phyloP scores from a whole-genome alignment of 2,113 vertebrate genomes.

The Trogon surrucura region DNA sequence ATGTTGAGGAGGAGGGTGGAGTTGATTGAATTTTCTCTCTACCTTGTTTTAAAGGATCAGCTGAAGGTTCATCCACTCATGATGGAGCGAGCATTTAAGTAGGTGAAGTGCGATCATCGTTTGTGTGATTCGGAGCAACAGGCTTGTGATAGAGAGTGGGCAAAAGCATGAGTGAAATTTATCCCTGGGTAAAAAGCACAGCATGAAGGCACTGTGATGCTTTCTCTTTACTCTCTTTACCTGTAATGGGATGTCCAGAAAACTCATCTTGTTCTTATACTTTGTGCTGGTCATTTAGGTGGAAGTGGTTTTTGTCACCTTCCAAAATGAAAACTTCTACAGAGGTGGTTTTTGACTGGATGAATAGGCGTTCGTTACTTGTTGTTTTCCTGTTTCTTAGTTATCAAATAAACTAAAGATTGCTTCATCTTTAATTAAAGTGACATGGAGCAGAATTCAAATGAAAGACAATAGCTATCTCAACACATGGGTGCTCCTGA shows the following conservation, averaged over 20 bases:
- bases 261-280: not conserved
- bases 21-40: not conserved
- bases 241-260: not conserved
- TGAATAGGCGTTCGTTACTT: not conserved
- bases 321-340: not conserved
- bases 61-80: not conserved
- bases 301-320: not conserved
- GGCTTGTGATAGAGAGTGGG: not conserved
- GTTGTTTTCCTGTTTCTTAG: not conserved
- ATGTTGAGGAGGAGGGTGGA: not conserved
- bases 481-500: not conserved
- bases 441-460: not conserved
- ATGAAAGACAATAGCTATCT: not conserved
- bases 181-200: not conserved
- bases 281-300: not conserved
- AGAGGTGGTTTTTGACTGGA: not conserved
- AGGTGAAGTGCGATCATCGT: accelerated
- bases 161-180: not conserved
- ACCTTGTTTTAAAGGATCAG: not conserved
- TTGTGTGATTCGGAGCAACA: not conserved
- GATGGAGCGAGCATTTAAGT: not conserved
- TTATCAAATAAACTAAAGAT: not conserved
- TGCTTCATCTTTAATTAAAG: not conserved
- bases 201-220: accelerated
- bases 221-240: not conserved